phyloP scores from a whole-genome alignment of 2,797 vertebrate species.

The Cirrhinus molitorella region DNA sequence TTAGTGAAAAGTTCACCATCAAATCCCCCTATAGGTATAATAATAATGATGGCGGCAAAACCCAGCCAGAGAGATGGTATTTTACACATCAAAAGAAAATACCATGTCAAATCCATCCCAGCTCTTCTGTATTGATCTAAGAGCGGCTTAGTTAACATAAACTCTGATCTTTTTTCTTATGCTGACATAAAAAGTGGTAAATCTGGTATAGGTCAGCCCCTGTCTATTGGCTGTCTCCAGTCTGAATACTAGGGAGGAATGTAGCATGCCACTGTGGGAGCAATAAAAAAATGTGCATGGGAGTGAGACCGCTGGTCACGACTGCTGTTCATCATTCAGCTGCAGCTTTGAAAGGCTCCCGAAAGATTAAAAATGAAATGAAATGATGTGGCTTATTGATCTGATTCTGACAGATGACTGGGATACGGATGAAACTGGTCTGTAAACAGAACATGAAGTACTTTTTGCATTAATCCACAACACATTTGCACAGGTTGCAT shows the following conservation, averaged over 20 bases:
- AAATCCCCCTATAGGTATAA: neutral
- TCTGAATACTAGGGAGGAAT: constrained; percentile 41
- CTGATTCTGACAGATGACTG: neutral
- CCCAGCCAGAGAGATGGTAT: constrained; percentile 1
- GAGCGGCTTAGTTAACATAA: constrained; percentile 3
- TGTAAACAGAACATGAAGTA: neutral
- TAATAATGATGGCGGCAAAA: neutral
- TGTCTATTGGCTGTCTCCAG: constrained; percentile 31
- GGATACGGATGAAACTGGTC: neutral
- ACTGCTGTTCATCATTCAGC: constrained; percentile 27
- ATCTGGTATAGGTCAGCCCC: neutral
- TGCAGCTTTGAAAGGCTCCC: constrained; percentile 17
- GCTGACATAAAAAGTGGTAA: neutral
- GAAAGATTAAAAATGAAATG: constrained; percentile 22
- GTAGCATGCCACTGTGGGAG: constrained; percentile 49
- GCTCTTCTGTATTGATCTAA: constrained; percentile 22
- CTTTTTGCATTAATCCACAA: neutral
- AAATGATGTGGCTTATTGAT: constrained; percentile 26
- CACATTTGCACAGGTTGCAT: neutral
- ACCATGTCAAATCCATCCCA: neutral
- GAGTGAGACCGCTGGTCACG: constrained; percentile 13
- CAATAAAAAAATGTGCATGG: constrained; percentile 45
- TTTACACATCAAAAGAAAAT: constrained; percentile 19
- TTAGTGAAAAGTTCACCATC: neutral
- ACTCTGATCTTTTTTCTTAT: constrained; percentile 1